These are phyloP conservation scores for Cataglyphis altisquamis DNA, from an alignment of 2,888 invertebrate genomes.

Conservation along the genomic window DNA sequence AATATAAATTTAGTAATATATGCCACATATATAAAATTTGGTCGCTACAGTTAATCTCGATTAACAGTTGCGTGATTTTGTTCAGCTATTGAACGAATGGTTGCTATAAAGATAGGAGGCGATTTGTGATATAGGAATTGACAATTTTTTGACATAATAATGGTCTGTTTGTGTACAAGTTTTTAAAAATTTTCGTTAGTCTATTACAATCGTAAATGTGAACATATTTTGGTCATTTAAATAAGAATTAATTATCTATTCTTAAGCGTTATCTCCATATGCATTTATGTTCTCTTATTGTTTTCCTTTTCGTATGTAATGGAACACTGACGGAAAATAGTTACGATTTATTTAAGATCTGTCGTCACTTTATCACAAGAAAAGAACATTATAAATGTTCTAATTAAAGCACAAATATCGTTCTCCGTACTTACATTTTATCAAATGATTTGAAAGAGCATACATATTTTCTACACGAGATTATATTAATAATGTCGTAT, in stretches of 20 bases:
- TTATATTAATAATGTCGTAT: conserved; percentile 5
- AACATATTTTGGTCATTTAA: background rate
- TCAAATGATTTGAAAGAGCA: conserved; percentile 21
- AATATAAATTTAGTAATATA: conserved; percentile 55
- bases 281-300: conserved; percentile 11
- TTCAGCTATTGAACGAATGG: conserved; percentile 46
- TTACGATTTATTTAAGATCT: conserved; percentile 1
- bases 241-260: conserved; percentile 15
- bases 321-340: background rate
- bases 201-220: background rate
- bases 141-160: conserved; percentile 44
- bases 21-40: conserved; percentile 47
- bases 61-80: conserved; percentile 49
- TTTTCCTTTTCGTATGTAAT: background rate
- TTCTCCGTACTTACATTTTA: conserved; percentile 22
- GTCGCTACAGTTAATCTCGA: conserved; percentile 52
- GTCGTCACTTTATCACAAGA: background rate
- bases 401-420: conserved; percentile 19
- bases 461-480: background rate
- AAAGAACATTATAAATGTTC: background rate
- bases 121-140: conserved; percentile 68
- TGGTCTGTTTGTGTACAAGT: conserved; percentile 16
- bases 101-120: conserved; percentile 48
- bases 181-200: background rate
- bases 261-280: conserved; percentile 11